Percentiles rank a stretch among this genome's conserved stretches.
Evolutionary conservation across 2,888 invertebrate species (phyloP).

Genomic region (Zelleria hepariella): DNA sequence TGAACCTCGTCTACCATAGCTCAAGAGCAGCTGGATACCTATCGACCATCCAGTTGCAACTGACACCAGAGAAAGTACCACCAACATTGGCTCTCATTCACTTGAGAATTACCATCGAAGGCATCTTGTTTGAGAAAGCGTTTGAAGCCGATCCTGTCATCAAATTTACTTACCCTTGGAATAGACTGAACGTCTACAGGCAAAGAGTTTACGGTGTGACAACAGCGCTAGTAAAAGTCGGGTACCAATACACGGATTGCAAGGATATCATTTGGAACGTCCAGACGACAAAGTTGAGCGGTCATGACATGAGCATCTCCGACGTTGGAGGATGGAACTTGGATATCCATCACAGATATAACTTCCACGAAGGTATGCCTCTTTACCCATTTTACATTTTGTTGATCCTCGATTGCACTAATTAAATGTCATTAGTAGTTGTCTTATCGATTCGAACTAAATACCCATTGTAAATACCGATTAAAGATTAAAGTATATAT

Average conservation of each 20-base stretch:
- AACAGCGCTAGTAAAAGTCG: conserved; percentile 94
- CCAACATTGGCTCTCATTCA: conserved; percentile 88
- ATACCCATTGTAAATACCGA: too few species aligned
- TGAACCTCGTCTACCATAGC: conserved; percentile 97
- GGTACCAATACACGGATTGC: conserved; percentile 95
- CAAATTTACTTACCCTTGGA: conserved; percentile 98
- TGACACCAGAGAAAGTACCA: conserved; percentile 89
- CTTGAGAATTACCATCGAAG: conserved; percentile 93
- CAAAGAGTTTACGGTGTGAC: conserved; percentile 98
- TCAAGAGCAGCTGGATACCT: conserved; percentile 94
- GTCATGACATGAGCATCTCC: conserved; percentile 96
- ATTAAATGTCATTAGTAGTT: too few species aligned
- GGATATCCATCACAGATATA: conserved; percentile 97
- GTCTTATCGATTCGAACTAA: too few species aligned
- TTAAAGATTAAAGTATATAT: too few species aligned
- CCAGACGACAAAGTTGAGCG: conserved; percentile 94
- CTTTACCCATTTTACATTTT: too few species aligned
- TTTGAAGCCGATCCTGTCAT: conserved; percentile 98
- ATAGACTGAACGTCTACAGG: conserved; percentile 94
- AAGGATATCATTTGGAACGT: conserved; percentile 96
- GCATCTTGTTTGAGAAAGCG: conserved; percentile 90
- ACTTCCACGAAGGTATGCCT: conserved; percentile 94
- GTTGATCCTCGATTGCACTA: too few species aligned
- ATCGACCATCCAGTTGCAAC: conserved; percentile 91
- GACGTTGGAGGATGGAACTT: conserved; percentile 98